Base-by-base conservation (phyloP, 2,113 vertebrate genomes). In the Chloropsis cyanopogon region DNA sequence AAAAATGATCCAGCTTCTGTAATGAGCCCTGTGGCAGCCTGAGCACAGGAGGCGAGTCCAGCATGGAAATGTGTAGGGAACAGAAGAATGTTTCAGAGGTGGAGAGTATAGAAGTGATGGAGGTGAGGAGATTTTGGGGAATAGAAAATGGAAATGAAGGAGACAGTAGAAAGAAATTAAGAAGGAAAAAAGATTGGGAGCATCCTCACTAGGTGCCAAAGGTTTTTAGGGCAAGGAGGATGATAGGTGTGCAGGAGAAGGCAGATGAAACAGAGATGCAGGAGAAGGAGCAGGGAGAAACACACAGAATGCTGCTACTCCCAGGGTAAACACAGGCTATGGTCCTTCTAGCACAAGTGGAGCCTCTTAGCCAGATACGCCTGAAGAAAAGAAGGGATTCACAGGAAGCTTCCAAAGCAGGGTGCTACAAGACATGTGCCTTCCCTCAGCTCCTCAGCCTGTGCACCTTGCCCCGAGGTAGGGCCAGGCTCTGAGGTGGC, bases 401-500 rank as follows among this genome's bases (percentile, higher is more conserved):
- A 56, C 14, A 69, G 42, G 23, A 20, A 90, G 23, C 35, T 72
- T 86, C 66, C 46, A 83, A 83, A 73, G 59, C 59, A 61, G 31
- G 12, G 4, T 42, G 33, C 44, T 65, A 49, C 20, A 11, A 70
- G 54, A 69, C 11, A 12, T 5, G 10, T 31, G 60, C 54, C 59
- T 22, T 61, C 35, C n/a, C 53, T 35, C 37, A 84, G 35, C 24
- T 49, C 21, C 46, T 64, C 49, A 44, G 64, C 64, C 84, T 0
- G 0, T 16, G 68, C 24, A n/a, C 11, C 0, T 14, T 22, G 46
- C 17, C 1, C 1, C 11, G 31, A 64, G 29, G 46, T 11, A 56
- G 20, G 14, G 35, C 35, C 61, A 68, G 12, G 61, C 42, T 75
- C 39, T 2, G 5, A 50, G 18, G 19, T 1, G 1, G 70, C 26